These are phyloP conservation scores for Ophion slaviceki DNA, from an alignment of 2,888 invertebrate species.

Conservation along the genomic window DNA sequence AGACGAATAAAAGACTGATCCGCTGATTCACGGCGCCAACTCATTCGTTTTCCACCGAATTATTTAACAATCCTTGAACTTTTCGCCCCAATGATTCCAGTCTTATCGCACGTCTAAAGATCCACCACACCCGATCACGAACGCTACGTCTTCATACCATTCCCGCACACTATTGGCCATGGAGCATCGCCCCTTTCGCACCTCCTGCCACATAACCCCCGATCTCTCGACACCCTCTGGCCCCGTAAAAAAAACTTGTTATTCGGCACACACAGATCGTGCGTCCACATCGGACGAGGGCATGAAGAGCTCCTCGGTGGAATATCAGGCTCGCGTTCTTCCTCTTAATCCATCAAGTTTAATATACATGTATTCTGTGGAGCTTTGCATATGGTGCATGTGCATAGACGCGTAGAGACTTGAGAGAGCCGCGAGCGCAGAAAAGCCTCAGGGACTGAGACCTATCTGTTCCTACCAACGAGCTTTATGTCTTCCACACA, in stretches of 20 bases:
- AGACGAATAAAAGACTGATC: not conserved
- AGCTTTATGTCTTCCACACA: slow-evolving; percentile 67
- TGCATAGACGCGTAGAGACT: slow-evolving; percentile 12
- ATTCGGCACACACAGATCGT: slow-evolving; percentile 21
- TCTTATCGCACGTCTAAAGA: not conserved
- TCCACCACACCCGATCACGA: not conserved
- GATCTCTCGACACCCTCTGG: not conserved
- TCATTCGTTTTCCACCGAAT: not conserved
- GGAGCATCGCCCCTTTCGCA: not conserved
- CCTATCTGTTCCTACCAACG: slow-evolving; percentile 64
- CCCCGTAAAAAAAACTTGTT: not conserved
- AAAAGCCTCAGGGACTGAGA: slow-evolving; percentile 58
- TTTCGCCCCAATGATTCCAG: not conserved
- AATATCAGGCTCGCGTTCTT: slow-evolving; percentile 52
- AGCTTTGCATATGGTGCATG: not conserved
- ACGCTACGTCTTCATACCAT: not conserved
- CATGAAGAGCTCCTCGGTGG: slow-evolving; percentile 25
- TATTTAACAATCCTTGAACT: not conserved
- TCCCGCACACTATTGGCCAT: not conserved
- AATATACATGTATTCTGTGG: slow-evolving; percentile 37
- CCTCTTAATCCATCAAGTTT: slow-evolving; percentile 60
- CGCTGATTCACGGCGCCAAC: not conserved
- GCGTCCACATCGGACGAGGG: slow-evolving; percentile 3
- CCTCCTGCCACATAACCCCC: not conserved
- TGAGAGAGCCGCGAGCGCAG: slow-evolving; percentile 57